Percentiles rank a stretch among this genome's conserved stretches.
Evolutionary conservation across 2,797 vertebrate species (phyloP).

Genomic region (Chiloscyllium punctatum): DNA sequence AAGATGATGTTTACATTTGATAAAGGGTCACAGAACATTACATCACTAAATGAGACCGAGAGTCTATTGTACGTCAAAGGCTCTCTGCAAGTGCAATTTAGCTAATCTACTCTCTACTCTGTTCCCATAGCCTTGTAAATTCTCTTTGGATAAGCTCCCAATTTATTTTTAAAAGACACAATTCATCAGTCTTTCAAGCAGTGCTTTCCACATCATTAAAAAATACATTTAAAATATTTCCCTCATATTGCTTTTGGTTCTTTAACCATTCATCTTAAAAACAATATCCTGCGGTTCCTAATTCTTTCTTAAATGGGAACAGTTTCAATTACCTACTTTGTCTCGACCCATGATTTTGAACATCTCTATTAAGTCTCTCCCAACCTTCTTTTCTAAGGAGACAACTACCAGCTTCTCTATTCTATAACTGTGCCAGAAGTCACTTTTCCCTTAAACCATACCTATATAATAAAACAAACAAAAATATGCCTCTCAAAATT

Average conservation of each 20-base stretch:
- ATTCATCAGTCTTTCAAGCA: neutral
- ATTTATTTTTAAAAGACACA: neutral
- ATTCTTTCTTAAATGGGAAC: neutral
- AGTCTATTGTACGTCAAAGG: no score
- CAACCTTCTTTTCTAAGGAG: neutral
- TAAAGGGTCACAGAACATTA: neutral
- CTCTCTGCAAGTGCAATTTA: neutral
- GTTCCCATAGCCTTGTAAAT: neutral
- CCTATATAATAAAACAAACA: no score
- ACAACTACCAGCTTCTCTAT: neutral
- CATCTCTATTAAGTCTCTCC: neutral
- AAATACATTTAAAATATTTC: neutral
- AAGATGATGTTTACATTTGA: no score
- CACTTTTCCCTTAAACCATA: neutral
- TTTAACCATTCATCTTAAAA: neutral
- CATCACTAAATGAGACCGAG: neutral
- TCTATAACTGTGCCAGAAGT: neutral
- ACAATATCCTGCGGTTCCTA: neutral
- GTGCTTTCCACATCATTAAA: neutral
- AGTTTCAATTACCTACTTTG: neutral
- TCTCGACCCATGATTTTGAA: neutral
- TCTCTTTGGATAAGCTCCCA: neutral
- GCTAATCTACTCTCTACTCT: neutral
- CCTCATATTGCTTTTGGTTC: no score
- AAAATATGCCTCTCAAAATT: neutral